Conservation (phyloP, 2,888 invertebrate species). For the Idaea dimidiata region DNA sequence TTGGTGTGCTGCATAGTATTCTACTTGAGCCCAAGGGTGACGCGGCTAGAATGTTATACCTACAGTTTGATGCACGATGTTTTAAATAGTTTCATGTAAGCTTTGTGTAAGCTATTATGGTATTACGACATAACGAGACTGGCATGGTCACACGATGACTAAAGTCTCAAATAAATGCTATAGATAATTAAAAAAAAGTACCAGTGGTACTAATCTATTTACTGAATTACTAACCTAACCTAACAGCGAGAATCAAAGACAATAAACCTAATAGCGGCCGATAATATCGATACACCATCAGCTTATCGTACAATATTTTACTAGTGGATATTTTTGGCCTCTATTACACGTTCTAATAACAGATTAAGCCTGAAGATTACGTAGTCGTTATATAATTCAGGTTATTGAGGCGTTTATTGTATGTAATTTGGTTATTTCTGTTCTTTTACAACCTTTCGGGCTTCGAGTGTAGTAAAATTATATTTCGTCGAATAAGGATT, state of each 20-base stretch:
- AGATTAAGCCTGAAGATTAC: slow-evolving; percentile 26
- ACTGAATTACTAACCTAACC: slow-evolving; percentile 1
- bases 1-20: no score
- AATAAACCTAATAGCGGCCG: neutral
- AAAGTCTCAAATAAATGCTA: no score
- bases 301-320: slow-evolving; percentile 1
- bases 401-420: slow-evolving; percentile 26
- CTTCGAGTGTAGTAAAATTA: slow-evolving; percentile 16
- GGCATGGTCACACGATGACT: no score
- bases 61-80: no score
- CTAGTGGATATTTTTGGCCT: slow-evolving; percentile 15
- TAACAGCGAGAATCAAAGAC: neutral
- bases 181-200: no score
- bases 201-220: neutral
- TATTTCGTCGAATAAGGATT: neutral
- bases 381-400: slow-evolving; percentile 24
- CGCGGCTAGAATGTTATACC: no score
- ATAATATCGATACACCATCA: neutral
- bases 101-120: no score
- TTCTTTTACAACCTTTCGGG: slow-evolving; percentile 18
- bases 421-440: slow-evolving; percentile 29
- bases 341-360: slow-evolving; percentile 14
- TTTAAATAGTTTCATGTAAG: no score
- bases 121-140: no score
- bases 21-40: no score